Conservation (phyloP, 92 coral and sea anemone genomes). For the Phymanthus crucifer region DNA sequence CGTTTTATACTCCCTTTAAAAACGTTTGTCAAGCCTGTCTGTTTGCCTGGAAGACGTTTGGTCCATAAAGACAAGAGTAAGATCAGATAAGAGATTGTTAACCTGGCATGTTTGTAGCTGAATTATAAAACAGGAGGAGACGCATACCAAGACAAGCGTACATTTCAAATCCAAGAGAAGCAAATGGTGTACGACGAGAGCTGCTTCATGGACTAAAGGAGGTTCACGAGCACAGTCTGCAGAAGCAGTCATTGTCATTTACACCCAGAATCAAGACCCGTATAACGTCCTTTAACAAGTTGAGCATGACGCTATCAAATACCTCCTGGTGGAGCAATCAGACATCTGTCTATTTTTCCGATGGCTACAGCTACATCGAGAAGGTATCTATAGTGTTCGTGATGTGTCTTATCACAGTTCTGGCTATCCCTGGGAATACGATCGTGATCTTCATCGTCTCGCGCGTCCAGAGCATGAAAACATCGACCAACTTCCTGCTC, state of each 20-base stretch:
- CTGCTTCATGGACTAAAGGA: neutral
- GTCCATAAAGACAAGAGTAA: neutral
- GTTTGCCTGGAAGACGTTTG: neutral
- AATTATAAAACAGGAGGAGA: neutral
- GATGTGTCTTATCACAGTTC: conserved; percentile 46
- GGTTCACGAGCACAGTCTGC: neutral
- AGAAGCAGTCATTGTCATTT: no score
- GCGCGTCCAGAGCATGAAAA: conserved; percentile 71
- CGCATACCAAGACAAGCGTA: neutral
- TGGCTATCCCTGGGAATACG: conserved; percentile 70
- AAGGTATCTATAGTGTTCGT: conserved; percentile 44
- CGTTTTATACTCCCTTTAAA: neutral
- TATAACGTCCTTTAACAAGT: neutral
- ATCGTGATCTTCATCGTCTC: conserved; percentile 66
- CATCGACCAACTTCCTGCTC: conserved; percentile 74
- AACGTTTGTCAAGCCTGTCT: neutral
- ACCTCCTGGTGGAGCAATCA: neutral
- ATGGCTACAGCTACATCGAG: conserved; percentile 26
- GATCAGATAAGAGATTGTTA: neutral
- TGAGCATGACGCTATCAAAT: neutral
- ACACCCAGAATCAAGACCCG: neutral
- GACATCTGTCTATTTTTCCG: neutral
- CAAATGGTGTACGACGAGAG: no score
- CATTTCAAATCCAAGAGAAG: neutral
- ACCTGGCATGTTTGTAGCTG: neutral